Evolutionary conservation across 2,113 vertebrate genomes (phyloP).

Genomic region (Tylochromis polylepis): DNA sequence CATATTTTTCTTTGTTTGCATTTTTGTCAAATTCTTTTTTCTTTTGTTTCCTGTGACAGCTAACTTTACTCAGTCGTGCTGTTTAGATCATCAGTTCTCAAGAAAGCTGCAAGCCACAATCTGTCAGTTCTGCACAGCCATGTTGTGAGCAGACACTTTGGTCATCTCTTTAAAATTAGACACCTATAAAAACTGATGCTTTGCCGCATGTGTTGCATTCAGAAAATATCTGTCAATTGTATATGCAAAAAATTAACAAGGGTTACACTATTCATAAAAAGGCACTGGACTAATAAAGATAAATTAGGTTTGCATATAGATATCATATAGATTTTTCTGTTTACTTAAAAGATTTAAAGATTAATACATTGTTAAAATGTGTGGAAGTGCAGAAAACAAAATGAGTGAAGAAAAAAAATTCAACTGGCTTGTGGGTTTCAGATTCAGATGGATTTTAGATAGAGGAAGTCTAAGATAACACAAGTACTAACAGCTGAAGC

Average conservation of each 20-base stretch:
- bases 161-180: neutral
- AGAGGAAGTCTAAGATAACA: slow-evolving; percentile 1
- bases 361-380: neutral
- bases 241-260: neutral
- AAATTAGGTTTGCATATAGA: neutral
- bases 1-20: neutral
- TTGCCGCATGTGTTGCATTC: neutral
- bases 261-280: neutral
- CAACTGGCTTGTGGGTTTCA: neutral
- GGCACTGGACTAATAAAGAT: neutral
- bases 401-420: neutral
- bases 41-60: neutral
- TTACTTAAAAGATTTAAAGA: neutral
- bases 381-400: neutral
- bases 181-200: neutral
- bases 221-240: neutral
- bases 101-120: neutral
- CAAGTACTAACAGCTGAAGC: neutral
- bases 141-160: neutral
- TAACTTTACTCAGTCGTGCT: neutral
- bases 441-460: neutral
- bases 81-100: neutral
- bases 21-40: neutral
- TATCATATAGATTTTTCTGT: rapidly evolving
- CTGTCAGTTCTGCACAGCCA: neutral